Conservation (phyloP, 2,797 vertebrate species). For the Gambusia yucatana region DNA sequence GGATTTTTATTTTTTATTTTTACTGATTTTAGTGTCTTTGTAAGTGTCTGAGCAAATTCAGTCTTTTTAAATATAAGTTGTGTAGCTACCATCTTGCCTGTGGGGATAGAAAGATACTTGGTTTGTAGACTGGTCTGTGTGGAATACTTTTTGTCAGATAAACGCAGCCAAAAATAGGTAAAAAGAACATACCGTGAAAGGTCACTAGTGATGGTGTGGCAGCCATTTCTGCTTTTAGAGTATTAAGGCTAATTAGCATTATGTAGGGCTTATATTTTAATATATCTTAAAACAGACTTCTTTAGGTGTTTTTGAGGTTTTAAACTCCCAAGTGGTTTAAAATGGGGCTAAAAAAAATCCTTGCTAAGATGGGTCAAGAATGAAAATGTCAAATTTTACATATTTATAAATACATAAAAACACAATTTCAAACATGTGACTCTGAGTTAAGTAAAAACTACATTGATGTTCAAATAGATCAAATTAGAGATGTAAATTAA, state of each 20-base stretch:
- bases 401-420: not conserved
- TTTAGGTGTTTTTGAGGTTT: not conserved
- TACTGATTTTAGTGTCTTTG: not conserved
- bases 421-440: not conserved
- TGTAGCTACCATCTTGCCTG: not conserved
- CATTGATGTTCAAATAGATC: not conserved
- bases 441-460: not conserved
- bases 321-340: not conserved
- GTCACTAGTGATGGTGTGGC: not conserved
- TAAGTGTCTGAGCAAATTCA: not conserved
- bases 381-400: slow-evolving; percentile 1
- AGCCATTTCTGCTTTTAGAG: not conserved
- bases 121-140: not conserved
- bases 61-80: not conserved
- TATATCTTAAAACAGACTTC: not conserved
- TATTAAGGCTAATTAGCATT: not conserved
- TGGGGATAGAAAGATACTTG: not conserved
- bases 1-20: not conserved
- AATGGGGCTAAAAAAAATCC: not conserved
- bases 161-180: not conserved
- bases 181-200: not conserved
- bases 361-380: not conserved
- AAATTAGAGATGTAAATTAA: not conserved
- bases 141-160: slow-evolving; percentile 1
- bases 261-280: not conserved